phyloP scores from a whole-genome alignment of 2,113 vertebrate genomes.

The Crotalus horridus region DNA sequence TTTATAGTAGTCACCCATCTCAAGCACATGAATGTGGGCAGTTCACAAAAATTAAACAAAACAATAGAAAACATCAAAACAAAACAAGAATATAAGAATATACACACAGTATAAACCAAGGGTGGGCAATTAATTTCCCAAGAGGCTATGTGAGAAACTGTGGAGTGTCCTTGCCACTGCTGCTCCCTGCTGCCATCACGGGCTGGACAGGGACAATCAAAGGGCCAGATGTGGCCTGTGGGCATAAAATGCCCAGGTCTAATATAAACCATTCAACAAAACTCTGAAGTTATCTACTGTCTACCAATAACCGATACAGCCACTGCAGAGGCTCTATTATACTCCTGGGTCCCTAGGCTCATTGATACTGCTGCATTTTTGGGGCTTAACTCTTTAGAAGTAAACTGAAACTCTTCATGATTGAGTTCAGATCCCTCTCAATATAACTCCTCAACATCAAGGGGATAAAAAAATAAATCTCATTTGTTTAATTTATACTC shows the following conservation, averaged over 20 bases:
- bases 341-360: not conserved
- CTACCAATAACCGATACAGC: not conserved
- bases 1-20: not conserved
- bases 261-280: not conserved
- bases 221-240: too few relatives aligned
- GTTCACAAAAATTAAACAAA: not conserved
- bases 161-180: too few relatives aligned
- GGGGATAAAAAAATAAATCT: not conserved
- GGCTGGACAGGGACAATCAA: too few relatives aligned
- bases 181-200: too few relatives aligned
- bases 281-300: not conserved
- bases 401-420: not conserved
- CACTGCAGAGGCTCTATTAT: not conserved
- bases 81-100: not conserved
- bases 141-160: too few relatives aligned
- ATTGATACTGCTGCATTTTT: not conserved
- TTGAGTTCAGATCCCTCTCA: not conserved
- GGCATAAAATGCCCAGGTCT: not conserved
- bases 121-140: too few relatives aligned
- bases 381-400: not conserved
- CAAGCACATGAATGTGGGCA: not conserved
- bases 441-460: not conserved
- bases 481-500: not conserved
- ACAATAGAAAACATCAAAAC: not conserved
- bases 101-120: too few relatives aligned